Base-by-base conservation (phyloP, 2,888 invertebrate species). In the Pheosia gnoma region DNA sequence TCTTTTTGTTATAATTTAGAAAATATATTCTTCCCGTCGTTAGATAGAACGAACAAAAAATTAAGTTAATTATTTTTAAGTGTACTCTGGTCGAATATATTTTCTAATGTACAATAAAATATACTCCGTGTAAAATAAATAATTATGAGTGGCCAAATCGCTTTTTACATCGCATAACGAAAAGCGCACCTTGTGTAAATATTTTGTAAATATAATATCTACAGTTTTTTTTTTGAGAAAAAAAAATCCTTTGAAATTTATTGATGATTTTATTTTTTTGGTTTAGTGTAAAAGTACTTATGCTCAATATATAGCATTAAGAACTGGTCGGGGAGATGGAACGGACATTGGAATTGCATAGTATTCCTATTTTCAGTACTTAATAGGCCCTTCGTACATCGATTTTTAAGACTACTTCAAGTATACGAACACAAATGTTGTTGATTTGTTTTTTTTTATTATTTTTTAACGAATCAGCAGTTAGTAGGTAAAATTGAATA, bases 291-390 rank as follows among this genome's bases (percentile, higher is more conserved):
- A 85, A 88, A 71, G 85, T 89, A 92, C 93, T 91, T 93, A 86
- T 91, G 93, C 93, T 93, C 93, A 93, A 93, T 91, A 87, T 87
- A 85, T 84, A 90, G 87, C 82, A 78, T 78, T 88, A 89, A 89
- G 87, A 70, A 77, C 75, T 74, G 77, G 72, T 76, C 72, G 77
- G 80, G 82, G 82, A 82, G 81, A 71, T 76, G 79, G 77, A 75
- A 74, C 74, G 67, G 68, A 71, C 60, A 62, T 75, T 66, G 79
- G 80, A 78, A 83, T 81, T 82, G 78, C 83, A 79, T 75, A 72
- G 70, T 79, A 78, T 74, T 77, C 75, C 70, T 75, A 71, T 74
- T 74, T 68, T 80, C 78, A 77, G 81, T 86, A 84, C 84, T 85
- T 84, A 84, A 74, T 76, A 71, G 72, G 72, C 77, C 75, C 76